Percentiles rank a stretch among this genome's conserved stretches.
Evolutionary conservation across 2,113 vertebrate genomes (phyloP).

Genomic region (Lethenteron reissneri): DNA sequence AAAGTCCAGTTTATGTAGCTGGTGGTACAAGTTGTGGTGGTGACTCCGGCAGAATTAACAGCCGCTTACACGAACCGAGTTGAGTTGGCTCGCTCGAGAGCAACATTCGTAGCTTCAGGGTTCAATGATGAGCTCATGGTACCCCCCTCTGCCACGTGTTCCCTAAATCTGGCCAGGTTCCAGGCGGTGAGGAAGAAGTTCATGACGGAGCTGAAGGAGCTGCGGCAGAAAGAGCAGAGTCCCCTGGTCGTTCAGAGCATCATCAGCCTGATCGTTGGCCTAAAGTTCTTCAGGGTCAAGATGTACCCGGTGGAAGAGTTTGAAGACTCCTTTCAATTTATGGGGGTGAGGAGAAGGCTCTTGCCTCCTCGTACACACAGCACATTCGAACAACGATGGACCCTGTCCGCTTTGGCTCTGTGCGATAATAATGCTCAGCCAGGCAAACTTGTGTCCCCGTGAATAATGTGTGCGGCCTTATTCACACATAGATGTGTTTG

Average conservation of each 20-base stretch:
- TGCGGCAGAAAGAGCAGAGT: slow-evolving; percentile 78
- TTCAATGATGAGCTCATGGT: slow-evolving; percentile 6
- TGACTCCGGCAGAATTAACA: slow-evolving; percentile 12
- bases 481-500: too few species aligned
- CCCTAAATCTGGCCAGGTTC: slow-evolving; percentile 33
- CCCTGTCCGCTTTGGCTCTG: too few species aligned
- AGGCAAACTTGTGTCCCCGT: too few species aligned
- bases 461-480: too few species aligned
- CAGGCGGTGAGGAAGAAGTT: slow-evolving; percentile 94
- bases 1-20: not conserved
- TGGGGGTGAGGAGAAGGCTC: slow-evolving; percentile 40
- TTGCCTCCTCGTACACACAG: too few species aligned
- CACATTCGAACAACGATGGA: too few species aligned
- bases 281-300: slow-evolving; percentile 97
- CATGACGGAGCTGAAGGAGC: slow-evolving; percentile 76
- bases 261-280: slow-evolving; percentile 96
- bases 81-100: not conserved
- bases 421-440: too few species aligned
- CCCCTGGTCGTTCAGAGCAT: slow-evolving; percentile 71
- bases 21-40: slow-evolving; percentile 10
- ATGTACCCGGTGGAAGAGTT: slow-evolving; percentile 99
- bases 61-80: not conserved
- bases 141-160: not conserved
- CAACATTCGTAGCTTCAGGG: slow-evolving; percentile 3
- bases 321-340: slow-evolving; percentile 94